These are phyloP conservation scores for Cotesia vestalis DNA, from an alignment of 1,140 invertebrate genomes.

Conservation along the genomic window DNA sequence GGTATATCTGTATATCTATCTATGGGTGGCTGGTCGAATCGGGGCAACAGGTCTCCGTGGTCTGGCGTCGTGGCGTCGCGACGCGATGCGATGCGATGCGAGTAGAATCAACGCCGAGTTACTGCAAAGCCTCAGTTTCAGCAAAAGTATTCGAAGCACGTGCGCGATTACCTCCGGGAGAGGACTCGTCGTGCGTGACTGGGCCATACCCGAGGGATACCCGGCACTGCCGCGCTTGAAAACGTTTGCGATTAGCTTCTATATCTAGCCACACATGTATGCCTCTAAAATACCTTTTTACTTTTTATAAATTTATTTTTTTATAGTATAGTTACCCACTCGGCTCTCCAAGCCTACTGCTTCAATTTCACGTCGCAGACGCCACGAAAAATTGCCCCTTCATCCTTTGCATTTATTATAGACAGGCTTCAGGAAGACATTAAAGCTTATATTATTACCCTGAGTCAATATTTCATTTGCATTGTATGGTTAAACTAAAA, in stretches of 20 bases:
- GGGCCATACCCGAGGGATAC: slow-evolving; percentile 30
- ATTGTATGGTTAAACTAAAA: no score
- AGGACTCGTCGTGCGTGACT: slow-evolving; percentile 42
- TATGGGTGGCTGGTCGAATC: slow-evolving; percentile 24
- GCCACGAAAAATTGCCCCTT: neutral
- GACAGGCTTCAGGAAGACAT: no score
- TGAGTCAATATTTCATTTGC: no score
- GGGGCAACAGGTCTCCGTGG: slow-evolving; percentile 49
- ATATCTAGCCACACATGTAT: slow-evolving; percentile 18
- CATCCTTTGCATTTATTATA: slow-evolving; percentile 23
- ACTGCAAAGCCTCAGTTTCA: slow-evolving; percentile 23
- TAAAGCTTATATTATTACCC: no score
- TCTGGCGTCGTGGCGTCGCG: slow-evolving; percentile 38
- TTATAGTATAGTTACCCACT: neutral
- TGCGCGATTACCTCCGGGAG: slow-evolving; percentile 43
- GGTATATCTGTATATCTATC: neutral
- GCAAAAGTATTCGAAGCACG: slow-evolving; percentile 41
- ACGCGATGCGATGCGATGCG: slow-evolving; percentile 25
- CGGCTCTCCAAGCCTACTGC: neutral
- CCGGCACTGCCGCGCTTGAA: slow-evolving; percentile 24
- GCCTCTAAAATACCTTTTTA: neutral
- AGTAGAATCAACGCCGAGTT: slow-evolving; percentile 33
- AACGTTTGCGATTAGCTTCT: slow-evolving; percentile 30
- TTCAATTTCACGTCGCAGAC: slow-evolving; percentile 19
- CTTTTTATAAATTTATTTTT: slow-evolving; percentile 1